Evolutionary conservation across 1,140 invertebrate genomes (phyloP), one percentile per base, ranked within the genome.

Genomic region (Pseudobourletiella spinata): DNA sequence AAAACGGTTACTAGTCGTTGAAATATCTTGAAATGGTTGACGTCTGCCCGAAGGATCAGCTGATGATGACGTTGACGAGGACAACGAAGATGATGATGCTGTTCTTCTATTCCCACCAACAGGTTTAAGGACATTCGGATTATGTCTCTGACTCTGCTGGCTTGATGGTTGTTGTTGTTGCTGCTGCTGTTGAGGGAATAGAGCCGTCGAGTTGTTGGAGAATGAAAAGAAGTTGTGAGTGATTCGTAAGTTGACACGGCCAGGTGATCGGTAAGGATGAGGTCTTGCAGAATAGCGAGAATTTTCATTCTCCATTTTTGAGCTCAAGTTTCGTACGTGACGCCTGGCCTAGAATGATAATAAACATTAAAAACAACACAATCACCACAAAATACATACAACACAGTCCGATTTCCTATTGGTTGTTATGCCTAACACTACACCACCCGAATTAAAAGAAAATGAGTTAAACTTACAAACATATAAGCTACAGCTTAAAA

Each of bases 151-250:
- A 14, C 44, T 20, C 18, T 11, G 6, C 18, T 6, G 8, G 32
- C 32, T 39, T n/a, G n/a, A 11, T 11, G 32, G 44, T 46, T 46
- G 44, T 18, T 46, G 6, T 26, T 51, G 48, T 25, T 24, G 26
- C 3, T 2, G 11, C 39, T 32, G 26, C 29, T 55, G 52, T 24
- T 55, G 26, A 29, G 61, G 61, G 50, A 63, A 63, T 35, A 61
- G 43, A 22, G 46, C 20, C 3, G 29, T 46, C 24, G 24, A 55
- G 24, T 61, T 55, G 25, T 61, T 61, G 24, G 64, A 60, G 43
- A 65, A 65, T 4, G 64, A 65, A 16, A 65, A 65, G 39, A 61
- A 61, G 32, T 61, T 65, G 43, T 58, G 39, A 55, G 52, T 55
- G 22, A 55, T 55, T 39, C 20, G 14, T 22, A 30, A 55, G 29